phyloP scores from a whole-genome alignment of 2,888 invertebrate genomes.

The Zaprionus obscuricornis region DNA sequence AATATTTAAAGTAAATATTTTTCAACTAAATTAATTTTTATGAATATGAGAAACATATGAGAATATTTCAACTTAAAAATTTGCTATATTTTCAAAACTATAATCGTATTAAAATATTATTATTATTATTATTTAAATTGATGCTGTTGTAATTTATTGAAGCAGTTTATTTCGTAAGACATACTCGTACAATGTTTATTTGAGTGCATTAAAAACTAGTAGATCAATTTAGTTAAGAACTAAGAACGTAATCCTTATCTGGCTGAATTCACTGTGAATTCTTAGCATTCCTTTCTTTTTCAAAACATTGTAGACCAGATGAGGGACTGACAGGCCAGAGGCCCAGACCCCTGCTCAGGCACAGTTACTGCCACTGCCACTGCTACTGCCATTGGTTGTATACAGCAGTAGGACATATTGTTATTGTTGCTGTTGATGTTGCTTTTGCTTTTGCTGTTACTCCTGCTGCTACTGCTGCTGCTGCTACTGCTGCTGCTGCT shows the following conservation, averaged over 20 bases:
- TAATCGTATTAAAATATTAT: not conserved
- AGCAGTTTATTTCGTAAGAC: not conserved
- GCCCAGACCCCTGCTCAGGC: constrained; percentile 28
- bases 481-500: too few species aligned
- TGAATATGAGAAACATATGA: too few species aligned
- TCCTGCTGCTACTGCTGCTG: too few species aligned
- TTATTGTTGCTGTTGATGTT: constrained; percentile 34
- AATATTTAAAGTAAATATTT: too few species aligned
- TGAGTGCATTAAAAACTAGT: constrained; percentile 6
- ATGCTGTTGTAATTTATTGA: not conserved
- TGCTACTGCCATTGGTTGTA: constrained; percentile 22
- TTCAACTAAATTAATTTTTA: too few species aligned
- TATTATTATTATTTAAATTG: not conserved
- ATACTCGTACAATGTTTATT: too few species aligned
- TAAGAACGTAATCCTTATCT: constrained; percentile 37
- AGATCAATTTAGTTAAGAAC: constrained; percentile 25
- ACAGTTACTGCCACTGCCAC: constrained; percentile 50
- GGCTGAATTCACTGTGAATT: constrained; percentile 40
- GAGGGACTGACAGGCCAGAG: constrained; percentile 54
- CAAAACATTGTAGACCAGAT: constrained; percentile 28
- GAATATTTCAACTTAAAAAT: too few species aligned
- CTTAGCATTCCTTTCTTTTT: constrained; percentile 18
- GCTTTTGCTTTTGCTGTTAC: constrained; percentile 4
- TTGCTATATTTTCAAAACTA: too few species aligned
- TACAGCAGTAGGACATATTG: constrained; percentile 50